These are phyloP conservation scores for Lineus longissimus DNA, from an alignment of 1,140 invertebrate genomes.

Conservation along the genomic window DNA sequence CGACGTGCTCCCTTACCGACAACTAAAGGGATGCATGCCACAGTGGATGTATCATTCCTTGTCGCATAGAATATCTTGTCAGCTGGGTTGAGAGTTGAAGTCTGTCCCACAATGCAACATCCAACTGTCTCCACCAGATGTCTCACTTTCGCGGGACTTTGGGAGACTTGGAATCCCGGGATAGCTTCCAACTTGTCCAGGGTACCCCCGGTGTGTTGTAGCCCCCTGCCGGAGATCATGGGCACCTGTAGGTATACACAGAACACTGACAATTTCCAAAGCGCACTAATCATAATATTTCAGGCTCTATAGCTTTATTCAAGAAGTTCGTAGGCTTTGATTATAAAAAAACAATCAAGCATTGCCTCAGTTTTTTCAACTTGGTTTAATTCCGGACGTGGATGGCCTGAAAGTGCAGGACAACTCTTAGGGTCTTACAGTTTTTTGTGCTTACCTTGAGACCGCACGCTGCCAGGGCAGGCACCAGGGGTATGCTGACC, in stretches of 20 bases:
- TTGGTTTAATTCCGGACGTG: too few species aligned
- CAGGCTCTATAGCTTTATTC: too few species aligned
- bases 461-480: constrained; percentile 61
- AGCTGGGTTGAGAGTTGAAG: constrained; percentile 58
- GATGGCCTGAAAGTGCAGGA: too few species aligned
- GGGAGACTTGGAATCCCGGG: constrained; percentile 56
- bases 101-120: constrained; percentile 63
- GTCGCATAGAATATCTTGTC: constrained; percentile 60
- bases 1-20: constrained; percentile 50
- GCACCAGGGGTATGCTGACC: constrained; percentile 60
- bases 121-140: constrained; percentile 55
- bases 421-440: too few species aligned
- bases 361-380: too few species aligned
- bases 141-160: constrained; percentile 48
- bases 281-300: too few species aligned
- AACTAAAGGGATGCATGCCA: constrained; percentile 57
- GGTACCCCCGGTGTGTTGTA: constrained; percentile 64
- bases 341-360: too few species aligned
- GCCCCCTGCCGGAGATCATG: constrained; percentile 63
- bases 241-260: constrained; percentile 56
- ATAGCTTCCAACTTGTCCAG: constrained; percentile 66
- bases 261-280: too few species aligned
- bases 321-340: too few species aligned
- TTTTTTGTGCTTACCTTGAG: constrained; percentile 54
- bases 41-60: constrained; percentile 61